Conservation (phyloP, 1,140 invertebrate species). For the Orussus abietinus region DNA sequence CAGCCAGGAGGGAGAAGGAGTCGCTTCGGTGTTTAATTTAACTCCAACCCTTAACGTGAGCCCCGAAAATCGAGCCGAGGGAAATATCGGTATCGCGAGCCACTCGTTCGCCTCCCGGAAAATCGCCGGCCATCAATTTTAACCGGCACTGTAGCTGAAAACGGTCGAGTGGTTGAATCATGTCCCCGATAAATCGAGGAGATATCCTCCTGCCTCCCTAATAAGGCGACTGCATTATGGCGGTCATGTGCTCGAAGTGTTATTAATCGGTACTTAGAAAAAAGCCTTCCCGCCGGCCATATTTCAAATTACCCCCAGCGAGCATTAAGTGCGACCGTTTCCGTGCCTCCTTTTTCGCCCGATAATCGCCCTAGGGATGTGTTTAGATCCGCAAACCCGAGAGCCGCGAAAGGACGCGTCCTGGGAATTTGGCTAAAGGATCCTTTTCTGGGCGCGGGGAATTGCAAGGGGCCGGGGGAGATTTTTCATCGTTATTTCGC, state of each 20-base stretch:
- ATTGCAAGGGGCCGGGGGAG: conserved; percentile 37
- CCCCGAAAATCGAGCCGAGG: conserved; percentile 20
- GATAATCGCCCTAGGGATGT: too few species aligned
- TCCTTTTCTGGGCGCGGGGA: conserved; percentile 33
- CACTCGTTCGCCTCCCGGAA: conserved; percentile 7
- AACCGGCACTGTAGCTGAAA: conserved; percentile 33
- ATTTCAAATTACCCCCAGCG: too few species aligned
- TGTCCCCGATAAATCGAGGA: conserved; percentile 36
- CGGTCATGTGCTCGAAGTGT: conserved; percentile 25
- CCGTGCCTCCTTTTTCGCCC: too few species aligned
- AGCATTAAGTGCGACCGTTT: too few species aligned
- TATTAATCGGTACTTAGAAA: conserved; percentile 36
- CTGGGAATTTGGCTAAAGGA: conserved; percentile 31
- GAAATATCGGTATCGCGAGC: conserved; percentile 20
- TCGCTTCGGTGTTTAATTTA: too few species aligned
- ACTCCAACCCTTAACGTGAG: too few species aligned
- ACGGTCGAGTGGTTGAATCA: conserved; percentile 29
- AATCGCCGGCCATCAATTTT: conserved; percentile 26
- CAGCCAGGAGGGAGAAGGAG: too few species aligned
- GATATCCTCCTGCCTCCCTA: conserved; percentile 23
- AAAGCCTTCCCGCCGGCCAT: too few species aligned
- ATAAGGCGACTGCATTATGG: conserved; percentile 33
- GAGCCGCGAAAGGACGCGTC: neutral
- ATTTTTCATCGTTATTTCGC: conserved; percentile 51
- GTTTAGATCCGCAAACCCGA: conserved; percentile 10